Evolutionary conservation across 2,888 invertebrate genomes (phyloP).

Genomic region (Pachymerium ferrugineum): DNA sequence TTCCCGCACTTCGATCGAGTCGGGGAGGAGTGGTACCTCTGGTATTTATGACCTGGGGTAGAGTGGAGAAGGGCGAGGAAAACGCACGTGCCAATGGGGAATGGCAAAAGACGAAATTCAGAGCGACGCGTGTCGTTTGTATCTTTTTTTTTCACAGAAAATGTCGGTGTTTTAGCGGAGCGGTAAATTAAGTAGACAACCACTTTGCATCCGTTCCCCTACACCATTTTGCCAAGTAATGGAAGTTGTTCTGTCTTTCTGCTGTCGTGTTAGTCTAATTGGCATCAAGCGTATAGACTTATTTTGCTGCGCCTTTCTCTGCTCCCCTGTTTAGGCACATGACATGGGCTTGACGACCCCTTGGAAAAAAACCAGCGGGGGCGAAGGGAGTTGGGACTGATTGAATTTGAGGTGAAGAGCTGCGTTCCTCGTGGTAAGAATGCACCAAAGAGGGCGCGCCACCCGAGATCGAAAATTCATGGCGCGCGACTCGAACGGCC

Average conservation of each 20-base stretch:
- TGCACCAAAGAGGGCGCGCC: conserved; percentile 14
- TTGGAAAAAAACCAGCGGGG: not conserved
- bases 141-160: not conserved
- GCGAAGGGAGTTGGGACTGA: not conserved
- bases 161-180: not conserved
- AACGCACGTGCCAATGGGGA: not conserved
- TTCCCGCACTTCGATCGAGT: conserved; percentile 8
- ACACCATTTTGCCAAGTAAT: not conserved
- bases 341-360: conserved; percentile 15
- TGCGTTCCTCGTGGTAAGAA: conserved; percentile 9
- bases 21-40: not conserved
- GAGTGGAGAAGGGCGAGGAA: conserved; percentile 21
- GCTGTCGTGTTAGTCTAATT: conserved; percentile 1
- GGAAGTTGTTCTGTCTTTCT: conserved; percentile 12
- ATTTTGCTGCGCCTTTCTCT: not conserved
- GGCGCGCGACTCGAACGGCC: not conserved
- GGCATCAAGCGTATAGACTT: not conserved
- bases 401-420: conserved; percentile 12
- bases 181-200: conserved; percentile 7
- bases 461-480: conserved; percentile 29
- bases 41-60: conserved; percentile 7
- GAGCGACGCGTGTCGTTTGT: not conserved
- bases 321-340: not conserved
- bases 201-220: not conserved
- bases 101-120: not conserved